These are phyloP conservation scores for Mycetomoellerius zeteki DNA, from an alignment of 1,140 invertebrate species.

Conservation along the genomic window DNA sequence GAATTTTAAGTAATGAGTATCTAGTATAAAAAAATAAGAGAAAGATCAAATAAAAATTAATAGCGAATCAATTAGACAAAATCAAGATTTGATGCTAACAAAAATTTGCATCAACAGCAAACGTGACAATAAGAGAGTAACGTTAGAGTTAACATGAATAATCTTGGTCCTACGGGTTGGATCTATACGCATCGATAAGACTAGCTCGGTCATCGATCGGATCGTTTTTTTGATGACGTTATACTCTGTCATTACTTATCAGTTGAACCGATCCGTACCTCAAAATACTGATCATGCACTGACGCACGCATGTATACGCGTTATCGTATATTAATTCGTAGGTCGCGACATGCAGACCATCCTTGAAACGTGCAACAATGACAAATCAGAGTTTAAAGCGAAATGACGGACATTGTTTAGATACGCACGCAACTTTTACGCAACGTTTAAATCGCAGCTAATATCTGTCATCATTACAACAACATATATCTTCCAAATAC, in stretches of 20 bases:
- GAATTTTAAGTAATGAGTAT: neutral
- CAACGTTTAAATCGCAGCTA: neutral
- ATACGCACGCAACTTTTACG: constrained; percentile 2
- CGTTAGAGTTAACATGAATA: neutral
- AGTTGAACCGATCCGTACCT: constrained; percentile 55
- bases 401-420: neutral
- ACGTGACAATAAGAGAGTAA: neutral
- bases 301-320: constrained; percentile 28
- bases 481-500: neutral
- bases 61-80: neutral
- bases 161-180: neutral
- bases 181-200: constrained; percentile 1
- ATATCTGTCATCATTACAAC: constrained; percentile 18
- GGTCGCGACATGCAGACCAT: neutral
- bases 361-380: constrained; percentile 21
- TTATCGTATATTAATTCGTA: neutral
- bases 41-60: neutral
- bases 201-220: neutral
- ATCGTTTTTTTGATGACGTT: neutral
- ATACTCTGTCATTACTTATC: neutral
- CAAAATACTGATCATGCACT: constrained; percentile 52
- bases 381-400: constrained; percentile 7
- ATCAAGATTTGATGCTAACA: neutral
- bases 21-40: neutral
- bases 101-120: neutral